Conservation (phyloP, 1,140 invertebrate species). For the Drosophila sp. region DNA sequence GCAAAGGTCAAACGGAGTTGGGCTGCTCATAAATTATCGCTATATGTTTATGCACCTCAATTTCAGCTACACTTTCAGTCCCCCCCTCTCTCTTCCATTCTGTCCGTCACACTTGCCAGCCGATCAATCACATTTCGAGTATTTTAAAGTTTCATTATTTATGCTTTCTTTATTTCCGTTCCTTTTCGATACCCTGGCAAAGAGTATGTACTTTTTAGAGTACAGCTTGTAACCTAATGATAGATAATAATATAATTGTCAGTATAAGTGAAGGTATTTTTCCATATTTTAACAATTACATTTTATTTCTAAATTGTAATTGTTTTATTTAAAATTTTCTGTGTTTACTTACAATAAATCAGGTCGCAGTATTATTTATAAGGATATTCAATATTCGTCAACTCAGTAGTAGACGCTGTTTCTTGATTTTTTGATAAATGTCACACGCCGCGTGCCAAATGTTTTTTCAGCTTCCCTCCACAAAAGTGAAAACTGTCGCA, state of each 20-base stretch:
- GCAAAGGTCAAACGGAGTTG: conserved; percentile 38
- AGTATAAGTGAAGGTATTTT: too few species aligned
- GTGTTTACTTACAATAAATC: too few species aligned
- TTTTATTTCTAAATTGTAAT: too few species aligned
- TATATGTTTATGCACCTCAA: background rate
- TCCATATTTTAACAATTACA: too few species aligned
- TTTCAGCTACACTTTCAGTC: background rate
- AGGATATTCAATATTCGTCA: background rate
- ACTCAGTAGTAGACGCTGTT: background rate
- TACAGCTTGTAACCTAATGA: background rate
- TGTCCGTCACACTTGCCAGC: conserved; percentile 53
- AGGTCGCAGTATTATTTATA: background rate
- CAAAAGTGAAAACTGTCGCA: conserved; percentile 62
- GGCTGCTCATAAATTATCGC: background rate
- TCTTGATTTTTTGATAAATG: conserved; percentile 75
- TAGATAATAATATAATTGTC: too few species aligned
- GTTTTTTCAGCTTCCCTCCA: conserved; percentile 39
- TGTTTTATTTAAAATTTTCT: too few species aligned
- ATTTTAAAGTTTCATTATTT: conserved; percentile 51
- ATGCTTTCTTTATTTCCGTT: conserved; percentile 36
- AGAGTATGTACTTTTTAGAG: background rate
- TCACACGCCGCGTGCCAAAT: conserved; percentile 72
- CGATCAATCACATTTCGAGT: conserved; percentile 79
- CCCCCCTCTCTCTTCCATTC: background rate
- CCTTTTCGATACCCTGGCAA: background rate